Conservation (phyloP, 2,113 vertebrate genomes). For the Microcebus lehilahytsara region DNA sequence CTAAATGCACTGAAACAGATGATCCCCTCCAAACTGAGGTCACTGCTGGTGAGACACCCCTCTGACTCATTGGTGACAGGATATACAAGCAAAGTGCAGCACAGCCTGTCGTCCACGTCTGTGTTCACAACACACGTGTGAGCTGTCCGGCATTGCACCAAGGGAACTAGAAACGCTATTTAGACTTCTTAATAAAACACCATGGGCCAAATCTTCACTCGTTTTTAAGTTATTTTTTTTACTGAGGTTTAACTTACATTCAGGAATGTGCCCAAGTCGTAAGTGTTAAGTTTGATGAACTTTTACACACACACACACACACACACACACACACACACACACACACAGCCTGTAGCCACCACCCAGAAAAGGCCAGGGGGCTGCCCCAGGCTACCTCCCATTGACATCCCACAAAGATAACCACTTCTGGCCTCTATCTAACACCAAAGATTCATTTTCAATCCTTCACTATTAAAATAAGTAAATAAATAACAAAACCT, state of each 20-base stretch:
- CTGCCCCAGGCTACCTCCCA: neutral
- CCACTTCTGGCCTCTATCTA: neutral
- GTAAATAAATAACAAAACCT: neutral
- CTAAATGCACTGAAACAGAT: neutral
- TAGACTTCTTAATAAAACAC: neutral
- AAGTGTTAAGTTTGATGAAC: neutral
- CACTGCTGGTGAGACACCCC: neutral
- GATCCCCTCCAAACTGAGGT: neutral
- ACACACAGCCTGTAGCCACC: neutral
- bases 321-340: neutral
- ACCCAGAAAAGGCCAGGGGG: neutral
- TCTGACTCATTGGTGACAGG: neutral
- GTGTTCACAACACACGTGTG: neutral
- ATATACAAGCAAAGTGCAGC: too few species aligned
- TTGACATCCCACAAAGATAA: neutral
- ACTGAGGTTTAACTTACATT: neutral
- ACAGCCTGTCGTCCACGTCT: fast-evolving
- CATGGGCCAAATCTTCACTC: neutral
- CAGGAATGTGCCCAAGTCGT: neutral
- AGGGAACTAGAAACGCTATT: neutral
- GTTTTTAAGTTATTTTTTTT: neutral
- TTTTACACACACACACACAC: neutral
- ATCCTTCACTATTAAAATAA: neutral
- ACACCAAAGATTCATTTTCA: neutral
- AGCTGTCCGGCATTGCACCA: neutral